Evolutionary conservation across 2,113 vertebrate genomes (phyloP).

Genomic region (Amia ocellicauda): DNA sequence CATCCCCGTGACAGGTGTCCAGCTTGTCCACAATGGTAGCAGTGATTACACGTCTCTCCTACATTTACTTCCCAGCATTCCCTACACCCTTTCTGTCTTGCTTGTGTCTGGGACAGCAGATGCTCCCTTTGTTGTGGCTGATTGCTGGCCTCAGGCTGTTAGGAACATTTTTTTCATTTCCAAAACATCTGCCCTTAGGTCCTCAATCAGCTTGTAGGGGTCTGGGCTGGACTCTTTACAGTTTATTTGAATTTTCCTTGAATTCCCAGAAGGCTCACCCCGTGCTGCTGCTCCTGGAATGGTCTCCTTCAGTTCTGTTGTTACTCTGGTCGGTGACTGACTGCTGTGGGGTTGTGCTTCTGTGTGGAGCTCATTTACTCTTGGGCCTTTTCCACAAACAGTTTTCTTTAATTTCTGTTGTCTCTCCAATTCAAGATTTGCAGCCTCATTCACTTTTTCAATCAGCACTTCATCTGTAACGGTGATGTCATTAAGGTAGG

Average conservation of each 20-base stretch:
- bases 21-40: not conserved
- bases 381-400: not conserved
- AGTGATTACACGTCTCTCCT: not conserved
- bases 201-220: constrained; percentile 1
- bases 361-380: too few species aligned
- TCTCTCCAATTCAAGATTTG: not conserved
- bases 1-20: not conserved
- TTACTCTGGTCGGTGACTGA: too few species aligned
- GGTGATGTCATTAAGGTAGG: not conserved
- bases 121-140: not conserved
- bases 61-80: not conserved
- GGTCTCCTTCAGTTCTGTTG: not conserved
- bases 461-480: not conserved
- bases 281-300: not conserved
- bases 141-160: not conserved
- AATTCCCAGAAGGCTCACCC: not conserved
- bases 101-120: not conserved
- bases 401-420: not conserved
- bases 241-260: not conserved
- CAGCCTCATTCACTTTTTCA: constrained; percentile 3
- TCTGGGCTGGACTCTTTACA: not conserved
- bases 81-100: not conserved
- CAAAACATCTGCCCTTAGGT: not conserved
- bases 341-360: too few species aligned
- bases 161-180: too few species aligned